Evolutionary conservation across 2,888 invertebrate species (phyloP).

Genomic region (Zele albiditarsus): DNA sequence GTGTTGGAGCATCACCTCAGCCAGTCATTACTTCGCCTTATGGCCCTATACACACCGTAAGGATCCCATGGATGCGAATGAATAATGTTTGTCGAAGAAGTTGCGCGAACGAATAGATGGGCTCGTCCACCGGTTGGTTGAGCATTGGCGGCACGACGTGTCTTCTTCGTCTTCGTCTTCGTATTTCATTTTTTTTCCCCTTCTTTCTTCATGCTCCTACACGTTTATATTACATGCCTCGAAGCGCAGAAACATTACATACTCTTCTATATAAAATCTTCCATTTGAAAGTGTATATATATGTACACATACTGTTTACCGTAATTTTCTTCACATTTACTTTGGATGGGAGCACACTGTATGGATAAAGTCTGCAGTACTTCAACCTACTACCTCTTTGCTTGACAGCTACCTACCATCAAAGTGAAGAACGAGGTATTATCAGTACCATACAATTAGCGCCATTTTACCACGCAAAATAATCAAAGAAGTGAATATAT

Average conservation of each 20-base stretch:
- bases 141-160: slow-evolving; percentile 9
- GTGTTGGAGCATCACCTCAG: slow-evolving; percentile 20
- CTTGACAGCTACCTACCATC: neutral
- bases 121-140: neutral
- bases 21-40: slow-evolving; percentile 34
- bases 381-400: neutral
- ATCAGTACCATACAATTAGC: slow-evolving; percentile 23
- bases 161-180: neutral
- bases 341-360: neutral
- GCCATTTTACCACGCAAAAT: neutral
- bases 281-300: neutral
- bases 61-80: slow-evolving; percentile 2
- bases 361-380: neutral
- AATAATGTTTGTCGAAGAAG: slow-evolving; percentile 17
- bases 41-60: slow-evolving; percentile 17
- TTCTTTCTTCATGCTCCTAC: neutral
- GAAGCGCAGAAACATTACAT: slow-evolving; percentile 19
- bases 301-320: slow-evolving; percentile 13
- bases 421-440: slow-evolving; percentile 5
- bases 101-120: slow-evolving; percentile 1
- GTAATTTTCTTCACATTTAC: slow-evolving; percentile 11
- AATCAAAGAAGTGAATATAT: neutral
- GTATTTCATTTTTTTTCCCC: neutral
- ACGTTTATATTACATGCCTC: slow-evolving; percentile 16
- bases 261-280: slow-evolving; percentile 6